Evolutionary conservation across 2,888 invertebrate genomes (phyloP).

Genomic region (Diplazon laetatorius): DNA sequence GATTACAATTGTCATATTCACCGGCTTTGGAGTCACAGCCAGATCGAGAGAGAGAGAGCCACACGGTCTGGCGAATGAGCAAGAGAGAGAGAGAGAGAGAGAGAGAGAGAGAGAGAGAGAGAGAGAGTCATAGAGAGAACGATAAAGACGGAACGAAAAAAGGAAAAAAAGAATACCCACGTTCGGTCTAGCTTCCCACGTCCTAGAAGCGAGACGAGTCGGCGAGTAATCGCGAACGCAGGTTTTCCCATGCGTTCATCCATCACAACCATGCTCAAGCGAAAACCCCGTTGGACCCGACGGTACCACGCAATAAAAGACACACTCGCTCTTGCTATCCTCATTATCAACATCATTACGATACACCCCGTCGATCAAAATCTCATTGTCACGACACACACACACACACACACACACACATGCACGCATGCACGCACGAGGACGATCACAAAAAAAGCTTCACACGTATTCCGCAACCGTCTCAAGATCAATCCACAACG

Average conservation of each 20-base stretch:
- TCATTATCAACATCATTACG: background rate
- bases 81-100: too few relatives aligned
- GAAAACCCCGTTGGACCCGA: background rate
- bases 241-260: conserved; percentile 19
- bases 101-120: conserved; percentile 5
- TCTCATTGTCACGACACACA: conserved; percentile 20
- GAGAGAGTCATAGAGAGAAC: background rate
- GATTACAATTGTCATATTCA: conserved; percentile 56
- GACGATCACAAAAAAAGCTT: background rate
- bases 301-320: background rate
- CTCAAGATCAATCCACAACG: conserved; percentile 43
- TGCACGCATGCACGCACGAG: conserved; percentile 4
- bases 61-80: conserved; percentile 21
- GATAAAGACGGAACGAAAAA: conserved; percentile 10
- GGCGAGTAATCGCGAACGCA: conserved; percentile 22
- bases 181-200: conserved; percentile 57
- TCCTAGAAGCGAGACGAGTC: conserved; percentile 50
- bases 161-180: conserved; percentile 20
- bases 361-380: conserved; percentile 6
- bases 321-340: background rate
- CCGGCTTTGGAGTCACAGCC: conserved; percentile 3
- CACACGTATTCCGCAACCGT: conserved; percentile 18
- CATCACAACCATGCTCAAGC: background rate
- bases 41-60: background rate
- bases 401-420: conserved; percentile 17